Base-by-base conservation (phyloP, 1,140 invertebrate genomes). In the Drosophila hydei region DNA sequence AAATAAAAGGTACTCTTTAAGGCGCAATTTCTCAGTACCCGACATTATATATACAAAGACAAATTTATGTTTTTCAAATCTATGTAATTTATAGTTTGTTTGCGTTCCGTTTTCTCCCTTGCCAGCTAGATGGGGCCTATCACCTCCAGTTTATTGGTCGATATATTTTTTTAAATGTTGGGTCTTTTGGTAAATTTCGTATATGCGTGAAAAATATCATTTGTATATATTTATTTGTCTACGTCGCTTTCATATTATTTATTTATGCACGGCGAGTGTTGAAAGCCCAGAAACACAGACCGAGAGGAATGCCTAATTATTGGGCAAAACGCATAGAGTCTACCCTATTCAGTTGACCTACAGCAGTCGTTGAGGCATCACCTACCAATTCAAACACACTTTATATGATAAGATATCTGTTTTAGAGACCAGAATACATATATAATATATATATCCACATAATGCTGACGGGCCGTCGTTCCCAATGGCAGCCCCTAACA, bases 321-420 rank as follows among this genome's bases (percentile, higher is more conserved):
- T 85, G 40, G 63, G 33, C 59, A 48, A 74, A 75, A 42, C 73
- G 48, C 43, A 65, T 75, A 30, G 75, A 72, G 88, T 51, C 73
- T 69, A 76, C 64, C 60, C 51, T 65, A 71, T 71, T 88, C 88
- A 90, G 87, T 90, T 90, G 78, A 90, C 81, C 87, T 90, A 90
- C 87, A 90, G 87, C 76, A 77, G 67, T 81, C 88, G 79, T 56
- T 68, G 63, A 42, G 78, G 79, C 78, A 87, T 52, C 73, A 81
- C 67, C 77, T 43, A 51, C 23, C 25, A 52, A 12, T 27, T 2
- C 23, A 56, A 14, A 50, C 12, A 23, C 12, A 60, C 16, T 52
- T 51, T 33, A 33, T 33, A n/a, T 30, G 36, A 59, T 55, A 38
- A 45, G 56, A 47, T 25, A 50, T 9, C 27, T 11, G 11, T 36